Percentiles rank a stretch among this genome's conserved stretches.
Evolutionary conservation across 2,888 invertebrate species (phyloP).

Genomic region (Ormyrus pomaceus): DNA sequence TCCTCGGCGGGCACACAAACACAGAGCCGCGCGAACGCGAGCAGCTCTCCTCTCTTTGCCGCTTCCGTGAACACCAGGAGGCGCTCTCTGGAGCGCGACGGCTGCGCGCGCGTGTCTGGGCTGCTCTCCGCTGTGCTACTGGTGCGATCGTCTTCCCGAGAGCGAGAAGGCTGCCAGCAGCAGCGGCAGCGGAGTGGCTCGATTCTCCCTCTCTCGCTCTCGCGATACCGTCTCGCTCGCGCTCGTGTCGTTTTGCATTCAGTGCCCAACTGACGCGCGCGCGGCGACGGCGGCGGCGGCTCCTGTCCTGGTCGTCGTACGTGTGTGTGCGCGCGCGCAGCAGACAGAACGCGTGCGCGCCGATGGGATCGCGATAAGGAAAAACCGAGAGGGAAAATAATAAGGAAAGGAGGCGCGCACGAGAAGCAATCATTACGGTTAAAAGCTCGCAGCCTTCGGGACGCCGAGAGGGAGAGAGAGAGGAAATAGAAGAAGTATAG

Average conservation of each 20-base stretch:
- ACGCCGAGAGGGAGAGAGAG: not conserved
- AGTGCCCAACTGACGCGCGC: not conserved
- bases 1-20: no score
- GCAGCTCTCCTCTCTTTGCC: not conserved
- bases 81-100: slow-evolving; percentile 48
- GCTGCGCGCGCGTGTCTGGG: not conserved
- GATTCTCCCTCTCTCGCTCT: not conserved
- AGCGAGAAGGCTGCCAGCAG: no score
- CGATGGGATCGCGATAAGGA: slow-evolving; percentile 1
- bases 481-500: not conserved
- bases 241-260: not conserved
- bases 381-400: not conserved
- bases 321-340: not conserved
- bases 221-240: not conserved
- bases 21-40: no score
- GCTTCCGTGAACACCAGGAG: slow-evolving; percentile 53
- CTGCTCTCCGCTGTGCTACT: slow-evolving; percentile 14
- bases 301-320: not conserved
- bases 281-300: not conserved
- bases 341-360: not conserved
- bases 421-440: no score
- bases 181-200: no score
- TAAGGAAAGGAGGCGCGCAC: not conserved
- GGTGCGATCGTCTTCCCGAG: not conserved
- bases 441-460: no score